Percentiles rank a stretch among this genome's conserved stretches.
phyloP scores from a whole-genome alignment of 30 jellyfish, hydroid and myxozoan species.

The Aurelia aurita complex sp. Pacific region DNA sequence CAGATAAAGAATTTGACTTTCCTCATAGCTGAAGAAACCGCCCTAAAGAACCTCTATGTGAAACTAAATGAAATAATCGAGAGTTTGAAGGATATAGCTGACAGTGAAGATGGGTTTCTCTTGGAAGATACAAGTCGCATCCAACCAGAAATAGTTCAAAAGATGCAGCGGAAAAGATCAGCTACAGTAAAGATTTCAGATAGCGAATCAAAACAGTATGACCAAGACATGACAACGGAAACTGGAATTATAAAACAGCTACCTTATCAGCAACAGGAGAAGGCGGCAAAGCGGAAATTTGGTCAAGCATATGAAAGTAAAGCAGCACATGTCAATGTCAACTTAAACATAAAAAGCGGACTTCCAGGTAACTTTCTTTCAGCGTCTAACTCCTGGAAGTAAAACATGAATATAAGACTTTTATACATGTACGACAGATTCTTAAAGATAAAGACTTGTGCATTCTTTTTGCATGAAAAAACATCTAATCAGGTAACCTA shows the following conservation, averaged over 20 bases:
- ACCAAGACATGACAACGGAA: neutral
- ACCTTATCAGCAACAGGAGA: neutral
- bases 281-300: neutral
- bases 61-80: neutral
- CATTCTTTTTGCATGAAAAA: too few species aligned
- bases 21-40: constrained; percentile 11
- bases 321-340: constrained; percentile 7
- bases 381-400: too few species aligned
- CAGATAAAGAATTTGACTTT: constrained; percentile 33
- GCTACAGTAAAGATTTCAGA: neutral
- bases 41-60: constrained; percentile 1
- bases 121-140: constrained; percentile 16
- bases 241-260: neutral
- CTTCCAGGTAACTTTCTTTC: neutral
- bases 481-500: too few species aligned
- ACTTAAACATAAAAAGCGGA: neutral
- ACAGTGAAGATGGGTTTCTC: constrained; percentile 34
- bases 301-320: constrained; percentile 8
- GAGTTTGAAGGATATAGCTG: constrained; percentile 18
- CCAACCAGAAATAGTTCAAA: neutral
- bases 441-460: too few species aligned
- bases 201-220: neutral
- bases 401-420: too few species aligned
- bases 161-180: constrained; percentile 1
- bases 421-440: too few species aligned